Evolutionary conservation across 2,797 vertebrate species (phyloP).

Genomic region (Buphagus erythrorhynchus): DNA sequence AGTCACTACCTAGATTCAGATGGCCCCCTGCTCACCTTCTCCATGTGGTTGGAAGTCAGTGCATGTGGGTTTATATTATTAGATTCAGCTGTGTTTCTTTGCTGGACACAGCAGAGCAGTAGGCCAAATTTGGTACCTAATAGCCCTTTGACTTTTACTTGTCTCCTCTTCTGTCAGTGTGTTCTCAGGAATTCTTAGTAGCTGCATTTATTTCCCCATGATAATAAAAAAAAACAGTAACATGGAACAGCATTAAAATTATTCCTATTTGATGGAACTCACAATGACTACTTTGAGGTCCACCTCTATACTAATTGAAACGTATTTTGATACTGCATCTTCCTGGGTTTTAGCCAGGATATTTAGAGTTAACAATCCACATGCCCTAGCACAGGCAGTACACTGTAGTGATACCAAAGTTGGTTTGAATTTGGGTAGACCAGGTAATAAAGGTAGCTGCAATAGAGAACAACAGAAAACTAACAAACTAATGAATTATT

Average conservation of each 20-base stretch:
- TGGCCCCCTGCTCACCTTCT: background rate
- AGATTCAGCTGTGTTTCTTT: background rate
- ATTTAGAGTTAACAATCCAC: background rate
- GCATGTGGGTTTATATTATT: background rate
- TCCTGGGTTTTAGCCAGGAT: background rate
- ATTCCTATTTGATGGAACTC: background rate
- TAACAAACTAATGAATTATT: background rate
- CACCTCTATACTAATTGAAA: background rate
- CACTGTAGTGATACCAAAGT: background rate
- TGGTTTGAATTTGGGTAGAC: background rate
- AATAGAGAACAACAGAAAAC: background rate
- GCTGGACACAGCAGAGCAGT: background rate
- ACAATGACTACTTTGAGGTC: background rate
- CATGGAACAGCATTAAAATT: background rate
- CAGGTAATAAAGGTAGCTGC: background rate
- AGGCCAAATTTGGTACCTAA: background rate
- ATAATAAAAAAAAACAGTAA: accelerated
- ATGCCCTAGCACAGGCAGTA: background rate
- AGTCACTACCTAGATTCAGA: background rate
- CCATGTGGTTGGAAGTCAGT: background rate
- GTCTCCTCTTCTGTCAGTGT: background rate
- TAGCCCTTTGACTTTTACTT: background rate
- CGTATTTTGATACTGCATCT: background rate
- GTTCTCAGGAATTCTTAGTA: background rate
- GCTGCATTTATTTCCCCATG: background rate